Conservation (phyloP, 1,140 invertebrate species). For the Archegozetes longisetosus region DNA sequence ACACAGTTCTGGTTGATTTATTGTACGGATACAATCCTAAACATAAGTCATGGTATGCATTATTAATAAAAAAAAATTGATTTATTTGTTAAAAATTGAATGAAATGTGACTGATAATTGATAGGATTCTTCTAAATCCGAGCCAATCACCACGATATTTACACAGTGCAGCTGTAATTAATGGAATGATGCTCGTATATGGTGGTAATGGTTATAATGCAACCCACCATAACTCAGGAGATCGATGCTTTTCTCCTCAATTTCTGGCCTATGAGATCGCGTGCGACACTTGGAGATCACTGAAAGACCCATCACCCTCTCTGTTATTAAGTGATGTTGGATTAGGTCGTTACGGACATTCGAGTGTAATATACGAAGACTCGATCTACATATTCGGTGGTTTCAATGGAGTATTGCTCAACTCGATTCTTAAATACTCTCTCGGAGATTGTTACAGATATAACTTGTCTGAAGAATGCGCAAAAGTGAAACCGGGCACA, state of each 20-base stretch:
- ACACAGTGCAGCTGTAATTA: slow-evolving; percentile 60
- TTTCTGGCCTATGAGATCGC: slow-evolving; percentile 70
- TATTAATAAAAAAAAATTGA: too few relatives aligned
- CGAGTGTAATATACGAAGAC: slow-evolving; percentile 49
- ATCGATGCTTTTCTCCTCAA: slow-evolving; percentile 72
- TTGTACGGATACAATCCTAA: slow-evolving; percentile 71
- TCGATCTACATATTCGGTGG: slow-evolving; percentile 44
- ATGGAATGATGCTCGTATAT: slow-evolving; percentile 76
- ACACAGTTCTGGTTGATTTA: slow-evolving; percentile 53
- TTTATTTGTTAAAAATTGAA: too few relatives aligned
- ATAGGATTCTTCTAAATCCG: slow-evolving; percentile 48
- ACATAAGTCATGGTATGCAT: slow-evolving; percentile 47
- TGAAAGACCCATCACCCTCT: slow-evolving; percentile 11
- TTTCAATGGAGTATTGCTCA: slow-evolving; percentile 54
- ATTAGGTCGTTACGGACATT: slow-evolving; percentile 51
- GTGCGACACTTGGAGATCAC: slow-evolving; percentile 20
- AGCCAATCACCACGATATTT: slow-evolving; percentile 61
- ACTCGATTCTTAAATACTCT: slow-evolving; percentile 47
- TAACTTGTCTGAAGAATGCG: slow-evolving; percentile 33
- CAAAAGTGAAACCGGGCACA: slow-evolving; percentile 45
- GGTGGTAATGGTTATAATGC: slow-evolving; percentile 94
- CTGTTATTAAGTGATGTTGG: not conserved
- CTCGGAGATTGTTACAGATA: slow-evolving; percentile 18
- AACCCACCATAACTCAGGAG: slow-evolving; percentile 53
- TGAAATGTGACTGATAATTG: too few relatives aligned